phyloP scores from a whole-genome alignment of 2,888 invertebrate genomes.

The Drosophila colorata region DNA sequence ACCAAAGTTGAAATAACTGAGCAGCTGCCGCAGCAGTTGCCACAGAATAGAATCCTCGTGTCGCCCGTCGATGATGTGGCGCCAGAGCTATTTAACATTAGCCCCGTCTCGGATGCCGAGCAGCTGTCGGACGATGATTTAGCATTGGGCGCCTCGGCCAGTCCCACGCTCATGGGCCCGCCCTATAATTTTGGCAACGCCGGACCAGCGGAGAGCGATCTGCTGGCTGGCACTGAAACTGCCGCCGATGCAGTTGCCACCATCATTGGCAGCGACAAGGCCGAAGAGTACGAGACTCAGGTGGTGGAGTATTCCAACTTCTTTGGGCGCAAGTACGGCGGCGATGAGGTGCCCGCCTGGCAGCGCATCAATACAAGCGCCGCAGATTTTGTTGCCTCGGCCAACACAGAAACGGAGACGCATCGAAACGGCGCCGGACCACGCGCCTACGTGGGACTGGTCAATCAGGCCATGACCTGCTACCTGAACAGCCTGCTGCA shows the following conservation, averaged over 20 bases:
- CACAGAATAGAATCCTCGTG: constrained; percentile 47
- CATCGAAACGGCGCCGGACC: constrained; percentile 30
- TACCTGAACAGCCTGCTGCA: constrained; percentile 95
- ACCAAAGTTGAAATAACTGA: constrained; percentile 52
- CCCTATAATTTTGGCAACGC: constrained; percentile 37
- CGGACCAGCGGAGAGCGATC: constrained; percentile 45
- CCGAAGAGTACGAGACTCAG: constrained; percentile 30
- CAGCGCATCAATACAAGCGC: constrained; percentile 23
- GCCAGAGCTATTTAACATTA: constrained; percentile 77
- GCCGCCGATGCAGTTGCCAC: constrained; percentile 14
- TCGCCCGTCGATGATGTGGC: constrained; percentile 58
- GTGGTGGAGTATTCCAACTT: constrained; percentile 41
- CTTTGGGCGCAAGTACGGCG: constrained; percentile 61
- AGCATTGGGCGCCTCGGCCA: constrained; percentile 85
- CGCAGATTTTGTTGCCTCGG: constrained; percentile 48
- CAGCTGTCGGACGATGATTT: constrained; percentile 84
- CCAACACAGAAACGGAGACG: constrained; percentile 51
- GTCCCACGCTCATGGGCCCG: constrained; percentile 77
- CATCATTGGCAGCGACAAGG: constrained; percentile 9
- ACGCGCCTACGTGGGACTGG: constrained; percentile 90
- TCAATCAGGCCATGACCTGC: constrained; percentile 97
- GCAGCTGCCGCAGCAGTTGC: constrained; percentile 40
- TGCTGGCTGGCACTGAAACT: constrained; percentile 22
- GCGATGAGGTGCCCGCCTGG: constrained; percentile 58
- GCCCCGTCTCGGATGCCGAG: constrained; percentile 82